These are phyloP conservation scores for Lemur catta DNA, from an alignment of 2,797 vertebrate species.

Conservation along the genomic window DNA sequence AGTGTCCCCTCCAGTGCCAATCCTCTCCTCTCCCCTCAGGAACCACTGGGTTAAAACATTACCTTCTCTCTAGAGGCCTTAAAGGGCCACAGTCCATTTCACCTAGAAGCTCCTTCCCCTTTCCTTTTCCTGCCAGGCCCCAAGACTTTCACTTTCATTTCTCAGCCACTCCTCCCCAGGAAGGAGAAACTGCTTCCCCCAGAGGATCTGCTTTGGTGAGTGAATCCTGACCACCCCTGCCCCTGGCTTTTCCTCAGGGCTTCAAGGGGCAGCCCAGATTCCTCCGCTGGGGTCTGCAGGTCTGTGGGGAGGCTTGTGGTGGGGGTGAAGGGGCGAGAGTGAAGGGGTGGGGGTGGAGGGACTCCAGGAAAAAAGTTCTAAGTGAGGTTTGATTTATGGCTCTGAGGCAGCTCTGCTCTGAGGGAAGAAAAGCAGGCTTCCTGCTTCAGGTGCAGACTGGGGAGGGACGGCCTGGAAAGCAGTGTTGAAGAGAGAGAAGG, in stretches of 20 bases:
- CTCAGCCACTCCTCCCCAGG: not conserved
- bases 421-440: not conserved
- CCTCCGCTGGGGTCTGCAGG: not conserved
- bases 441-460: not conserved
- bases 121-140: not conserved
- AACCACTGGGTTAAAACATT: not conserved
- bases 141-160: constrained; percentile 47
- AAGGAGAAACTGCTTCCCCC: not conserved
- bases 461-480: not conserved
- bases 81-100: not conserved
- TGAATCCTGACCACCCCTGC: not conserved
- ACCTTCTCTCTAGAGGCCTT: not conserved
- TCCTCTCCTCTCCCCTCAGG: no score
- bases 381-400: not conserved
- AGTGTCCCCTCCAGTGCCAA: not conserved
- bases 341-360: no score
- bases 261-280: not conserved
- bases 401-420: not conserved
- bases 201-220: not conserved
- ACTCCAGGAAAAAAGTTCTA: not conserved
- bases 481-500: not conserved
- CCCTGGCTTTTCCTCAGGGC: not conserved
- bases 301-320: not conserved
- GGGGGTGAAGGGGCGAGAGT: not conserved
- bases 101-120: not conserved